Base-by-base conservation (phyloP, 2,888 invertebrate genomes). In the Zelleria hepariella region DNA sequence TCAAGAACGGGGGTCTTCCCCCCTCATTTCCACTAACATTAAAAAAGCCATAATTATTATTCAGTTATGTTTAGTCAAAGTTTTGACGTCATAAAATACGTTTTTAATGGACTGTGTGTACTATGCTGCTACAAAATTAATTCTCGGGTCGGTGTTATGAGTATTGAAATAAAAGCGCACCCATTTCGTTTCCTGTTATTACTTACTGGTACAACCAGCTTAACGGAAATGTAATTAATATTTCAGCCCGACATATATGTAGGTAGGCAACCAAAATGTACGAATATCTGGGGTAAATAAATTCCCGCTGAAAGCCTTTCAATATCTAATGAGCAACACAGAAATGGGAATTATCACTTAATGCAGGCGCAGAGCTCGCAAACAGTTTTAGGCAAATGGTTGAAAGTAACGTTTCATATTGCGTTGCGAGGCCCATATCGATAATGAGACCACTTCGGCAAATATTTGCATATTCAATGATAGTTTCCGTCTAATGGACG, bases 361-460 rank as follows among this genome's bases (percentile, higher is more conserved):
- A 15, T 42, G 18, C 57, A 63, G 54, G 60, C 62, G 21, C 63
- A 59, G 61, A 62, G n/a, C n/a, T n/a, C n/a, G 32, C 32, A 42
- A 10, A 60, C 62, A 60, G 59, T 63, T 62, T 61, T 61, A 60
- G 58, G 60, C 26, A 58, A 58, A 58, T 57, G 26, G 57, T 66
- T 66, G 64, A 62, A 60, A 62, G 64, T 66, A 67, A 66, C 66
- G 68, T 67, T 72, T 75, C 71, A 80, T 81, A 81, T 80, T 79
- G 73, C 71, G 75, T 3, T 42, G 32, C 32, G 32, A 42, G 73
- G 74, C 71, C 75, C 77, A 80, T 85, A 80, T 69, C 73, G 71
- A 72, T 83, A 86, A 86, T 82, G 82, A 84, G 82, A 77, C 77
- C 75, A 78, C 76, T 81, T 75, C 72, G 67, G 8, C 80, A 82